Percentiles rank a stretch among this genome's conserved stretches.
These are phyloP conservation scores for Matsumurasca onukii DNA, from an alignment of 1,140 invertebrate species.

Conservation along the genomic window DNA sequence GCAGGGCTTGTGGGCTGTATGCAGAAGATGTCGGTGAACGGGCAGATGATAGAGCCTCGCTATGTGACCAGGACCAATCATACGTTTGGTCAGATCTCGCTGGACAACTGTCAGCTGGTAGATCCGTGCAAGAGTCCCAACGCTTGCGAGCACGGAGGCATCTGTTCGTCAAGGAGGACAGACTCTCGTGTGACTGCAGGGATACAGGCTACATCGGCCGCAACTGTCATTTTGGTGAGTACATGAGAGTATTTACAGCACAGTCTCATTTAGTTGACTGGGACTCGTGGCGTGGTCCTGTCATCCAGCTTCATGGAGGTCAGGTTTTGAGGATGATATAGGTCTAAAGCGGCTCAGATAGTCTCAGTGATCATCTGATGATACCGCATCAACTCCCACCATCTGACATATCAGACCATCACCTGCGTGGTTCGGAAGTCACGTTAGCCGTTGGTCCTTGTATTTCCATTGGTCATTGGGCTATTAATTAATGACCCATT, in stretches of 20 bases:
- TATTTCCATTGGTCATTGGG: too few relatives aligned
- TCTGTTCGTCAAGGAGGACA: slow-evolving; percentile 85
- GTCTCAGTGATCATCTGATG: too few relatives aligned
- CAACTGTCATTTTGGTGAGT: slow-evolving; percentile 87
- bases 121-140: slow-evolving; percentile 86
- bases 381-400: too few relatives aligned
- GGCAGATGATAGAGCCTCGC: slow-evolving; percentile 67
- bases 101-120: slow-evolving; percentile 89
- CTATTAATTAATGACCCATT: too few relatives aligned
- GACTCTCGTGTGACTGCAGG: slow-evolving; percentile 84
- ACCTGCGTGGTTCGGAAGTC: too few relatives aligned
- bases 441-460: too few relatives aligned
- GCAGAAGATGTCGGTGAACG: slow-evolving; percentile 82
- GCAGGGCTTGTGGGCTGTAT: slow-evolving; percentile 87
- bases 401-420: too few relatives aligned
- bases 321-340: too few relatives aligned
- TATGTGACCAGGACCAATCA: slow-evolving; percentile 77
- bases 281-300: too few relatives aligned
- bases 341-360: too few relatives aligned
- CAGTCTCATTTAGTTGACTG: too few relatives aligned
- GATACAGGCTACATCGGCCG: slow-evolving; percentile 84
- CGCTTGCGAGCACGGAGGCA: slow-evolving; percentile 88
- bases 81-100: slow-evolving; percentile 80
- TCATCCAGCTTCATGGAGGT: too few relatives aligned
- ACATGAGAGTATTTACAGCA: background rate